A percentile compares a stretch with the other conserved stretches of the same genome.
These are phyloP conservation scores for Vipera latastei DNA, from an alignment of 2,797 vertebrate genomes.

Conservation along the genomic window DNA sequence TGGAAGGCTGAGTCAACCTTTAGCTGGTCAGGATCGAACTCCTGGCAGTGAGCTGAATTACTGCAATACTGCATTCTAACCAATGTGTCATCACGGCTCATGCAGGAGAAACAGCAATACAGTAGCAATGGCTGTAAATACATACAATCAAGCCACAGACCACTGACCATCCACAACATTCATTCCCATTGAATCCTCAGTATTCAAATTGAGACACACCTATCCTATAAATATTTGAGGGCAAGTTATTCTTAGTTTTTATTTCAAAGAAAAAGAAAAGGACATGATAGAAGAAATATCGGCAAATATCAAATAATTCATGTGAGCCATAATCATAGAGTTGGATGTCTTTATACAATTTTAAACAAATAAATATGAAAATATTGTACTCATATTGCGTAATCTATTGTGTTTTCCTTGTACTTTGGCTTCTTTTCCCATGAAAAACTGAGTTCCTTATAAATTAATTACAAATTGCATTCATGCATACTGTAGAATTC, in stretches of 20 bases:
- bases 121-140: not conserved
- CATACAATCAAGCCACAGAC: not conserved
- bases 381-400: not conserved
- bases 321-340: not conserved
- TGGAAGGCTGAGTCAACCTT: not conserved
- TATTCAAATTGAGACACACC: not conserved
- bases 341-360: not conserved
- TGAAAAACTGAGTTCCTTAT: not conserved
- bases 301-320: conserved; percentile 9
- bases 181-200: not conserved
- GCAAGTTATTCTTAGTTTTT: not conserved
- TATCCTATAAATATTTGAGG: conserved; percentile 5
- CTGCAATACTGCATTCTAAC: not conserved
- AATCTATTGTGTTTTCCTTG: not conserved
- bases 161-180: not conserved
- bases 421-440: conserved; percentile 18
- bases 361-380: not conserved
- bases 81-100: not conserved
- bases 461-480: conserved; percentile 5
- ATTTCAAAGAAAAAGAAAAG: not conserved
- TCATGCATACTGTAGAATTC: not conserved
- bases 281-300: not conserved
- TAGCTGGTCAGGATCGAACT: not conserved
- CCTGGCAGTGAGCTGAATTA: not conserved
- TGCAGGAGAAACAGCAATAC: not conserved